phyloP scores from a whole-genome alignment of 1,140 invertebrate genomes.

The Drosophila hydei region DNA sequence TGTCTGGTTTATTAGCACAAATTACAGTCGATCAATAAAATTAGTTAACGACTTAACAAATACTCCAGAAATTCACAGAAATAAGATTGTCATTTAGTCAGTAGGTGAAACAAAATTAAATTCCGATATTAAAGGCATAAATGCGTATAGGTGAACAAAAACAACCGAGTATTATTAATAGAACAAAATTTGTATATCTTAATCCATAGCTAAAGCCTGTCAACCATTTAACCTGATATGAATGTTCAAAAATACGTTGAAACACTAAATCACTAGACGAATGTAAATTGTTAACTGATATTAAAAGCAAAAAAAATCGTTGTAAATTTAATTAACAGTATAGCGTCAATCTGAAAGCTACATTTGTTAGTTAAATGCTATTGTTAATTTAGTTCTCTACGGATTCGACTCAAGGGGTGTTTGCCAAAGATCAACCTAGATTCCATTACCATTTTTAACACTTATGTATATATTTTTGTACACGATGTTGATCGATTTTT shows the following conservation, averaged over 20 bases:
- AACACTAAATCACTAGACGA: no score
- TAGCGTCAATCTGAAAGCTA: slow-evolving; percentile 23
- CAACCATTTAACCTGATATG: no score
- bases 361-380: slow-evolving; percentile 22
- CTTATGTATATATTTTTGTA: neutral
- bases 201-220: no score
- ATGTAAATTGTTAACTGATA: slow-evolving; percentile 37
- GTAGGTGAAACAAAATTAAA: no score
- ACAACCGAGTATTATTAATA: no score
- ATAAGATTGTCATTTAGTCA: no score
- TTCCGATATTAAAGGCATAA: no score
- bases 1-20: slow-evolving; percentile 4
- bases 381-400: slow-evolving; percentile 19
- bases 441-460: neutral
- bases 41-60: slow-evolving; percentile 54
- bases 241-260: no score
- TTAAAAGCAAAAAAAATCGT: slow-evolving; percentile 40
- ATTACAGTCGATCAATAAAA: slow-evolving; percentile 43
- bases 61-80: neutral
- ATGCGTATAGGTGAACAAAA: no score
- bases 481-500: no score
- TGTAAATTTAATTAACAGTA: slow-evolving; percentile 55
- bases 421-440: neutral
- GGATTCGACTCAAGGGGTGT: neutral
- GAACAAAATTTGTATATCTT: no score